phyloP scores from a whole-genome alignment of 2,888 invertebrate genomes.

The Drosophila neutralis region DNA sequence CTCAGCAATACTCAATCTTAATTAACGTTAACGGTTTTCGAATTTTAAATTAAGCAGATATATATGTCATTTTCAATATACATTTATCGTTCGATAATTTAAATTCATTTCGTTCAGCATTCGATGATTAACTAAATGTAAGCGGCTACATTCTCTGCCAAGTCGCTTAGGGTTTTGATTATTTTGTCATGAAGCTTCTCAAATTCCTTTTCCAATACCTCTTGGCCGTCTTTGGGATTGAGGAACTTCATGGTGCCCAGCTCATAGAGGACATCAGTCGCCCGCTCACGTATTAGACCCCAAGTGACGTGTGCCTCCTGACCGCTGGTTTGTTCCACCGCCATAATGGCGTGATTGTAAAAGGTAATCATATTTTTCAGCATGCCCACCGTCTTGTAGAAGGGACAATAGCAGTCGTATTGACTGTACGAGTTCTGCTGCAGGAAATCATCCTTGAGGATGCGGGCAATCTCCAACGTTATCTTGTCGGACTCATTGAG shows the following conservation, averaged over 20 bases:
- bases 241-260: slow-evolving; percentile 99
- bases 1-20: background rate
- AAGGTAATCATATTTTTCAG: slow-evolving; percentile 98
- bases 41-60: background rate
- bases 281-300: slow-evolving; percentile 97
- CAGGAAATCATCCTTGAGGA: slow-evolving; percentile 99
- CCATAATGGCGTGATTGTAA: slow-evolving; percentile 97
- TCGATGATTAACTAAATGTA: slow-evolving; percentile 8
- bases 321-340: slow-evolving; percentile 98
- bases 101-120: background rate
- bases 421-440: slow-evolving; percentile 99
- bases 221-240: slow-evolving; percentile 47
- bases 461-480: slow-evolving; percentile 98
- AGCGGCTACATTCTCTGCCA: slow-evolving; percentile 36
- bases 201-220: slow-evolving; percentile 27
- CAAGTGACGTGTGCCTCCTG: slow-evolving; percentile 99
- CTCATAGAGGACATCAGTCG: slow-evolving; percentile 97
- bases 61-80: background rate
- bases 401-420: slow-evolving; percentile 98
- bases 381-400: slow-evolving; percentile 99
- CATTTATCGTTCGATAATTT: background rate
- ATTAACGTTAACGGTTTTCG: no score
- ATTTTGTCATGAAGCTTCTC: slow-evolving; percentile 28
- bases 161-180: slow-evolving; percentile 21
- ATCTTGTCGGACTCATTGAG: slow-evolving; percentile 99